Evolutionary conservation across 2,797 vertebrate species (phyloP), one percentile per base, ranked within the genome.

Genomic region (Propithecus perrieri): DNA sequence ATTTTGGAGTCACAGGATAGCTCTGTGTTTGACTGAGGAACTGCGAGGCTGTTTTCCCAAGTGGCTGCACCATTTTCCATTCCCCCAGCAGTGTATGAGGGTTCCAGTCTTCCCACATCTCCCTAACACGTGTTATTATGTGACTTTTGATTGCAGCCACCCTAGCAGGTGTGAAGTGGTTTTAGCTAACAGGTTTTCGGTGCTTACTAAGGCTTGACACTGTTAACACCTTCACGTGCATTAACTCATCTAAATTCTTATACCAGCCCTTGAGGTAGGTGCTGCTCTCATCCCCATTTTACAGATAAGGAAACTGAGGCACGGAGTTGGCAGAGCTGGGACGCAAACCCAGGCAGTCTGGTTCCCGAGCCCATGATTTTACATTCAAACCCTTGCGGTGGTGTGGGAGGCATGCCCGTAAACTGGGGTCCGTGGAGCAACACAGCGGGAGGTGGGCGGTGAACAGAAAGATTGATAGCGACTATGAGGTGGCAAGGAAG

Each of bases 371-470:
- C n/a, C 28, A 13, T 24, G 59, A 69, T 59, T 57, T 65, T 67
- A 53, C 15, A n/a, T 38, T 41, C 59, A 57, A 2, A 86, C 2
- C 48, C 35, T 61, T 41, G 57, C 24, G 2, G 18, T 55, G 59
- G 30, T 5, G 30, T 5, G 55, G 79, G 24, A n/a, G 38, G 11
- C 7, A 4, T 0, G 2, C 8, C 35, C n/a, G 8, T 48, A 24
- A n/a, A 17, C 50, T 4, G 2, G 72, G 4, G 17, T 53, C 43
- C 20, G 2, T 43, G 15, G 22, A 1, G 5, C 8, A 22, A 17
- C 15, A 24, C 35, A 6, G 28, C 0, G 28, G 41, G 59, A 20
- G 15, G 55, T 26, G 2, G 3, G 7, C 0, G 0, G 65, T 30
- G 59, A 61, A 5, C 6, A 1, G 10, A 22, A 8, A 65, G 75